These are phyloP conservation scores for Drosophila hawaiiensis DNA, from an alignment of 2,888 invertebrate genomes.

Conservation along the genomic window DNA sequence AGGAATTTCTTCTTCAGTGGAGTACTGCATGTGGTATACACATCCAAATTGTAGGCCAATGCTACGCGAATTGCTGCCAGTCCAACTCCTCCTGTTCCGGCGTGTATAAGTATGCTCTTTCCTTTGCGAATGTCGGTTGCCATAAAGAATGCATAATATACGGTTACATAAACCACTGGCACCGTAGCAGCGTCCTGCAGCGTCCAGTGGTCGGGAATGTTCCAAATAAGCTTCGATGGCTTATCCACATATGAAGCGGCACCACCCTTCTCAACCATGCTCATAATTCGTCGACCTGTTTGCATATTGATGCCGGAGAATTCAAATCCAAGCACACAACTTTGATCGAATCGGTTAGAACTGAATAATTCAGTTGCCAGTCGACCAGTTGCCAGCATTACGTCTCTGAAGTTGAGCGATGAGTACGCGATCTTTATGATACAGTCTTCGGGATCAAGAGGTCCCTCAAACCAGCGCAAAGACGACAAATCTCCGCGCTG, in stretches of 20 bases:
- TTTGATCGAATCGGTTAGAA: slow-evolving; percentile 88
- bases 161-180: slow-evolving; percentile 92
- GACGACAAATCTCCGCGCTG: slow-evolving; percentile 95
- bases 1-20: slow-evolving; percentile 88
- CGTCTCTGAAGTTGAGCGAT: slow-evolving; percentile 96
- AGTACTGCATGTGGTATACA: slow-evolving; percentile 90
- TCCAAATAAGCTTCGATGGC: slow-evolving; percentile 86
- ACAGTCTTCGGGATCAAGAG: slow-evolving; percentile 86
- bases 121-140: slow-evolving; percentile 81
- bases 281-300: slow-evolving; percentile 89
- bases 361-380: slow-evolving; percentile 93
- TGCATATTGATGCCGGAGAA: slow-evolving; percentile 87
- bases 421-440: slow-evolving; percentile 87
- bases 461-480: slow-evolving; percentile 93
- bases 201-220: slow-evolving; percentile 90
- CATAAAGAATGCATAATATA: slow-evolving; percentile 86
- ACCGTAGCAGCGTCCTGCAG: slow-evolving; percentile 91
- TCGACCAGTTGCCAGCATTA: slow-evolving; percentile 97
- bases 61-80: slow-evolving; percentile 92
- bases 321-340: slow-evolving; percentile 90
- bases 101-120: slow-evolving; percentile 86
- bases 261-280: slow-evolving; percentile 86
- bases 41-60: slow-evolving; percentile 88
- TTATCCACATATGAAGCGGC: slow-evolving; percentile 86
- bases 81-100: slow-evolving; percentile 90